These are phyloP conservation scores for Pseudochirops cupreus DNA, from an alignment of 2,797 vertebrate species.

Conservation along the genomic window DNA sequence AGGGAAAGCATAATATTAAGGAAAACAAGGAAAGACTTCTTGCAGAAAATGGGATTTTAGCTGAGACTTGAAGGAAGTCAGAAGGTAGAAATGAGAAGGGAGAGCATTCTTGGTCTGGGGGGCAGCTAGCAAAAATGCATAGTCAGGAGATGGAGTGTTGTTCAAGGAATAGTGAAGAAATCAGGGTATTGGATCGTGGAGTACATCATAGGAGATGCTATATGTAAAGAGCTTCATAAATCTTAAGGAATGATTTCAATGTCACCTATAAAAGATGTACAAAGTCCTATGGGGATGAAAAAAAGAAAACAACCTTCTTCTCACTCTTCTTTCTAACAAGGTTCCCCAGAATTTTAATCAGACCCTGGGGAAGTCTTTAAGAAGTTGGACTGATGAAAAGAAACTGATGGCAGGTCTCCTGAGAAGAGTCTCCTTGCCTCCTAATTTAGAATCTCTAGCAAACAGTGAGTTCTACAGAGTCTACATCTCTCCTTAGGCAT, in stretches of 20 bases:
- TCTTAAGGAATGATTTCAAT: background rate
- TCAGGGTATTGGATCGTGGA: background rate
- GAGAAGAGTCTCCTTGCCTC: background rate
- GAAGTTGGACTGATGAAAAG: conserved; percentile 18
- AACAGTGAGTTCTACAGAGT: background rate
- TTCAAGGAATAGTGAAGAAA: background rate
- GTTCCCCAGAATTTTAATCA: conserved; percentile 45
- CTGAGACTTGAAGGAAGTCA: background rate
- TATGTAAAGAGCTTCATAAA: background rate
- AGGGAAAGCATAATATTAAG: background rate
- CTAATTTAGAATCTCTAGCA: background rate
- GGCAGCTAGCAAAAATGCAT: background rate
- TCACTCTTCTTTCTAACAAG: conserved; percentile 47
- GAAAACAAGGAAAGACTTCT: background rate
- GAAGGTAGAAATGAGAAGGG: background rate
- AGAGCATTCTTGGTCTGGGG: background rate
- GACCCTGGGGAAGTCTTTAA: conserved; percentile 46
- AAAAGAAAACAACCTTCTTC: background rate
- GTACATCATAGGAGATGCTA: background rate
- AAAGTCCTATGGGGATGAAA: background rate
- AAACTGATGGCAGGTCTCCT: background rate
- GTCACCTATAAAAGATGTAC: background rate
- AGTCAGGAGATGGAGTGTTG: background rate
- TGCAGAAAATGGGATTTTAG: background rate
- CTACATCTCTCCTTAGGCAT: background rate